Evolutionary conservation across 2,797 vertebrate genomes (phyloP).

Genomic region (Fundulus diaphanus): DNA sequence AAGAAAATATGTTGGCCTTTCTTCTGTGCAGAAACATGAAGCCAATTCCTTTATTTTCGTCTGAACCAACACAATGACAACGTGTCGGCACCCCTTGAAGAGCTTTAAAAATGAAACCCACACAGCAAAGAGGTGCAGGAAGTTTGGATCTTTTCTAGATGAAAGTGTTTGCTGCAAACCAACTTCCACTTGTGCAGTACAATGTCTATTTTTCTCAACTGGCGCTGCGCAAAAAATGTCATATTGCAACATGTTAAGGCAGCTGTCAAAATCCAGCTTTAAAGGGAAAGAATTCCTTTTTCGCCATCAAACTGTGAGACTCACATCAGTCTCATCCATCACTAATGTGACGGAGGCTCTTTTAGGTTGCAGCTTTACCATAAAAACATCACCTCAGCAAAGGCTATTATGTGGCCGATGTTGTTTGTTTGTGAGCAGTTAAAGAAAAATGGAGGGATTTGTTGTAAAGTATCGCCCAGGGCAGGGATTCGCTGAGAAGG

Average conservation of each 20-base stretch:
- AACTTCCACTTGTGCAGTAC: slow-evolving; percentile 2
- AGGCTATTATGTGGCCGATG: neutral
- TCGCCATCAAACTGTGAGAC: slow-evolving; percentile 3
- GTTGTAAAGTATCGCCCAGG: neutral
- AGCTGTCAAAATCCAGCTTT: neutral
- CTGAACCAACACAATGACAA: neutral
- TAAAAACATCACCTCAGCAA: neutral
- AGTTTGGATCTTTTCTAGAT: slow-evolving; percentile 3
- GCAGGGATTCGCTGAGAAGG: neutral
- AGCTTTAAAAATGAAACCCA: neutral
- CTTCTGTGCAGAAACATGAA: neutral
- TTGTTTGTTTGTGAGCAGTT: neutral
- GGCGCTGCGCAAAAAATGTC: neutral
- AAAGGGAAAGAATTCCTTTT: neutral
- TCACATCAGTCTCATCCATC: slow-evolving; percentile 1
- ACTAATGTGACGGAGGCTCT: neutral
- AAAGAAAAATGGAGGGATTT: neutral
- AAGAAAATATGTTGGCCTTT: neutral
- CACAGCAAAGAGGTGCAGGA: neutral
- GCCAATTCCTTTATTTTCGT: neutral
- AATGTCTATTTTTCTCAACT: neutral
- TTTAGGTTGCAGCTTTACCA: neutral
- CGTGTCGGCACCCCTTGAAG: neutral
- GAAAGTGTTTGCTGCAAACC: neutral
- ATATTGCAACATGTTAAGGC: neutral